Evolutionary conservation across 2,113 vertebrate species (phyloP), one percentile per base, ranked within the genome.

Genomic region (Toxotes jaculatrix): DNA sequence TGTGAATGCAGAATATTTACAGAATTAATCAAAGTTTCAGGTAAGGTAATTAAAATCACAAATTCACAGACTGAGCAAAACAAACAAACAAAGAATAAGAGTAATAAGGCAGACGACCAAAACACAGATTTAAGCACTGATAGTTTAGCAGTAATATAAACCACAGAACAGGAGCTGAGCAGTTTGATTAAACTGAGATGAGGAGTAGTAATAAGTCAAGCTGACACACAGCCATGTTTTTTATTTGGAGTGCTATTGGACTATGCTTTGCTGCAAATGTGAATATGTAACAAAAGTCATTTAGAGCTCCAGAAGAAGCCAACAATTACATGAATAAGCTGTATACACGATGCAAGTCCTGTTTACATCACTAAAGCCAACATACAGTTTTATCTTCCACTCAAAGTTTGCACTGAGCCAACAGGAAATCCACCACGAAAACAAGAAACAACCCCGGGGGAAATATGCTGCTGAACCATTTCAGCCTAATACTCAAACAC

Each of bases 401-500:
- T n/a, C 19, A 51, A 27, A 16, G 38, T 75, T 43, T 63, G 31
- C 47, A 56, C 5, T 11, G 47, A 75, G 60, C 27, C 17, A 79
- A 23, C 21, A 64, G 19, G 9, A 64, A 65, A n/a, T 40, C 21
- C 12, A n/a, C 10, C 7, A 23, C n/a, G 38, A 40, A 53, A 49
- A 32, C 4, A 51, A 43, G n/a, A 47, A 43, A 23, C 5, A 45
- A 47, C 65, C 65, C 19, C 23, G 4, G 27, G 43, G 40, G 62
- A 64, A 43, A 59, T 59, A 34, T 32, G 57, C 7, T 34, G 13
- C 14, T 17, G 34, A 57, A 56, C 17, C 34, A 62, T 38, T 34
- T 32, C 34, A 62, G 34, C 60, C 4, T n/a, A 10, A n/a, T 36
- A 45, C 63, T 38, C 32, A 11, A 56, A n/a, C 53, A 12, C 9